These are phyloP conservation scores for Arge pagana DNA, from an alignment of 2,888 invertebrate genomes.

Conservation along the genomic window DNA sequence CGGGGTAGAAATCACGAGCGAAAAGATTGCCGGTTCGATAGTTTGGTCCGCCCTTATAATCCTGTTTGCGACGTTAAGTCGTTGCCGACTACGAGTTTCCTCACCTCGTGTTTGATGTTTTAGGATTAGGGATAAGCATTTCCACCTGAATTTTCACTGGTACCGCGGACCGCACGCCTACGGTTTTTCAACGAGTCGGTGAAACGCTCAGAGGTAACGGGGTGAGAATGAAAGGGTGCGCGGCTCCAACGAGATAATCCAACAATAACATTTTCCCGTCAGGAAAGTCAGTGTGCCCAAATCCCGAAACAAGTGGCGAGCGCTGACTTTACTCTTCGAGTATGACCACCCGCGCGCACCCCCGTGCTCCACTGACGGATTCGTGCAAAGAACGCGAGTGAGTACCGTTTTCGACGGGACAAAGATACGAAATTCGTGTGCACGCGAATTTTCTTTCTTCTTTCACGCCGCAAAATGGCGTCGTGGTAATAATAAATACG, in stretches of 20 bases:
- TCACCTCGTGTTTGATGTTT: constrained; percentile 36
- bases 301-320: constrained; percentile 12
- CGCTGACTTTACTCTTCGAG: too few relatives aligned
- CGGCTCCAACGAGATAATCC: constrained; percentile 18
- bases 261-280: constrained; percentile 8
- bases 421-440: too few relatives aligned
- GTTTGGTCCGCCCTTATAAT: constrained; percentile 28
- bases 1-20: too few relatives aligned
- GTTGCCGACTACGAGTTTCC: constrained; percentile 17
- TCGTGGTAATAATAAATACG: too few relatives aligned
- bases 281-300: neutral
- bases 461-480: too few relatives aligned
- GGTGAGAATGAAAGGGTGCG: constrained; percentile 12
- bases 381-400: too few relatives aligned
- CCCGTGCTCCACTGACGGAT: too few relatives aligned
- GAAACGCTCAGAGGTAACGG: constrained; percentile 4
- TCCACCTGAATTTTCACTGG: constrained; percentile 13
- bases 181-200: constrained; percentile 7
- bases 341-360: too few relatives aligned
- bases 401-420: too few relatives aligned
- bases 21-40: constrained; percentile 13
- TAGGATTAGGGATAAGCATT: constrained; percentile 29
- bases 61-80: constrained; percentile 35
- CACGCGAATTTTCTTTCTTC: too few relatives aligned
- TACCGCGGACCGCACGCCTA: constrained; percentile 27